Evolutionary conservation across 2,888 invertebrate genomes (phyloP).

Genomic region (Argyra leucocephala): DNA sequence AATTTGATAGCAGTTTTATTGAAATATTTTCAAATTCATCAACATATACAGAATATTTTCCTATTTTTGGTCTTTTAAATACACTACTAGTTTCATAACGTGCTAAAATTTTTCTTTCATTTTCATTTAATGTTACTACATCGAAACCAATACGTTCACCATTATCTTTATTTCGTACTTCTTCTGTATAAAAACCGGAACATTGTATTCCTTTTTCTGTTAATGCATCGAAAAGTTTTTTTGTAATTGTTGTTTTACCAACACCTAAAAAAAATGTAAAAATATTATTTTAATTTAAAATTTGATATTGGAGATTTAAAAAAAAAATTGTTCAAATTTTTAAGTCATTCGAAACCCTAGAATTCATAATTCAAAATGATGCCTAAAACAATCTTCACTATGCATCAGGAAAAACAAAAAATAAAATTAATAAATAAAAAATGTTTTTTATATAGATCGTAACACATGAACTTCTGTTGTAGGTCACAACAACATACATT

Average conservation of each 20-base stretch:
- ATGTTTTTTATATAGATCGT: too few species aligned
- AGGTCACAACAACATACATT: too few species aligned
- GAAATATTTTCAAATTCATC: slow-evolving; percentile 51
- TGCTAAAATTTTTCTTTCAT: slow-evolving; percentile 47
- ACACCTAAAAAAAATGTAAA: slow-evolving; percentile 43
- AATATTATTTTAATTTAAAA: slow-evolving; percentile 4
- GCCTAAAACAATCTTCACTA: too few species aligned
- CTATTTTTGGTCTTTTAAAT: slow-evolving; percentile 43
- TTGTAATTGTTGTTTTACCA: slow-evolving; percentile 58
- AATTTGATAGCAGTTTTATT: slow-evolving; percentile 40
- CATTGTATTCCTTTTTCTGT: slow-evolving; percentile 32
- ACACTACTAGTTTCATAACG: slow-evolving; percentile 33
- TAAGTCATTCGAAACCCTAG: too few species aligned
- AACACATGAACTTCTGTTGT: too few species aligned
- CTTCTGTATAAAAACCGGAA: slow-evolving; percentile 58
- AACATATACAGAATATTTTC: slow-evolving; percentile 53
- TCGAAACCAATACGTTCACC: slow-evolving; percentile 54
- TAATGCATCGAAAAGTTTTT: slow-evolving; percentile 43
- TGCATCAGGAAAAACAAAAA: too few species aligned
- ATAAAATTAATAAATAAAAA: too few species aligned
- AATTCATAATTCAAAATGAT: too few species aligned
- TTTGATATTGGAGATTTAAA: not conserved
- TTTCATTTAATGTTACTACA: slow-evolving; percentile 46
- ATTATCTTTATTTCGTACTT: slow-evolving; percentile 43
- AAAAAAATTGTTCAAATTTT: too few species aligned